Percentiles rank a stretch among this genome's conserved stretches.
phyloP scores from a whole-genome alignment of 1,140 invertebrate genomes.

The Conus ventricosus region DNA sequence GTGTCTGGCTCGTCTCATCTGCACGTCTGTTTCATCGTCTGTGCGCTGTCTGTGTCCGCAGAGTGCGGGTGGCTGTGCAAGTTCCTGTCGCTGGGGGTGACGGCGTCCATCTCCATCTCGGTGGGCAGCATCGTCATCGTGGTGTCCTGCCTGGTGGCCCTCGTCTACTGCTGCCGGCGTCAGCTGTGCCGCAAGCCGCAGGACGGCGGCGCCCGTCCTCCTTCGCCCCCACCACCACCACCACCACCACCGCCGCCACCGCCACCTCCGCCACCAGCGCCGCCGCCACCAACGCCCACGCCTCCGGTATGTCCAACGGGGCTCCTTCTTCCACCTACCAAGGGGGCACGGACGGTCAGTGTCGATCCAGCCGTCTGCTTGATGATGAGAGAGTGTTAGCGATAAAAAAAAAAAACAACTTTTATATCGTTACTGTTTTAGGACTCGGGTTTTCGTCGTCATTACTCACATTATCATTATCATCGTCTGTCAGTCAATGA shows the following conservation, averaged over 20 bases:
- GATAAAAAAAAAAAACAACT: too few relatives aligned
- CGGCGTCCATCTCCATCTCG: conserved; percentile 66
- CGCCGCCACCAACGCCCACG: not conserved
- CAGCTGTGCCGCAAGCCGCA: conserved; percentile 55
- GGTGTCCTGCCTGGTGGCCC: conserved; percentile 61
- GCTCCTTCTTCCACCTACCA: conserved; percentile 20
- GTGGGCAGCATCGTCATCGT: conserved; percentile 67
- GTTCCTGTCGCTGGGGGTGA: conserved; percentile 64
- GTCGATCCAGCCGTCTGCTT: not conserved
- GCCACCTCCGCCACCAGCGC: conserved; percentile 22
- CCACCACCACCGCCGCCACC: conserved; percentile 23
- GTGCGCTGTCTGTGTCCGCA: conserved; percentile 40
- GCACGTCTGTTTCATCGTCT: not conserved
- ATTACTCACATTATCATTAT: too few relatives aligned
- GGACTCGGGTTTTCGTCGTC: too few relatives aligned
- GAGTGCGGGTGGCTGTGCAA: conserved; percentile 57
- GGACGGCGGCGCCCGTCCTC: conserved; percentile 34
- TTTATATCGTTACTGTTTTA: too few relatives aligned
- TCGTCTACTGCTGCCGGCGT: conserved; percentile 61
- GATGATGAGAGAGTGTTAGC: too few relatives aligned
- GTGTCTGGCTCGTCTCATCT: too few relatives aligned
- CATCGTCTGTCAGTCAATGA: too few relatives aligned
- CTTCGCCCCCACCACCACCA: conserved; percentile 37
- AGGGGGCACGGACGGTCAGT: conserved; percentile 26
- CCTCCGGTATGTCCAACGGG: conserved; percentile 11